These are phyloP conservation scores for Chouioia cunea DNA, from an alignment of 2,888 invertebrate genomes.

Conservation along the genomic window DNA sequence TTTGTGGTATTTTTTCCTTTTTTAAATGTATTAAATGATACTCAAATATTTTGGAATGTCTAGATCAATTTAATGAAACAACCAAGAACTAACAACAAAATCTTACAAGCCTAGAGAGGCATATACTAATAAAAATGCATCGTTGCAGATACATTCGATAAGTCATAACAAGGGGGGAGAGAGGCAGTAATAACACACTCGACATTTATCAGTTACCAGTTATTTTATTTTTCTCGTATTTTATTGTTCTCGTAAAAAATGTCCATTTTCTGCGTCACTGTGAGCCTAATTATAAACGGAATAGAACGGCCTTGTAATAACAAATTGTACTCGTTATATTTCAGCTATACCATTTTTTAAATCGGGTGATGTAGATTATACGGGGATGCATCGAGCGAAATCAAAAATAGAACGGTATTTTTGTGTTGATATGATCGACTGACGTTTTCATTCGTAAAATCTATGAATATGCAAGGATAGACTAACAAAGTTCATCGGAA, in stretches of 20 bases:
- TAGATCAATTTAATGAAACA: too few relatives aligned
- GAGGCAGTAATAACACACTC: neutral
- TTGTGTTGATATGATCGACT: too few relatives aligned
- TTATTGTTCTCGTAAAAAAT: conserved; percentile 11
- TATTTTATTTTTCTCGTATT: neutral
- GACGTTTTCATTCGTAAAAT: too few relatives aligned
- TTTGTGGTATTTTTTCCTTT: too few relatives aligned
- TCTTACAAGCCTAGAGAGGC: too few relatives aligned
- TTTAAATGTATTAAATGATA: too few relatives aligned
- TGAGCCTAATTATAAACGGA: conserved; percentile 7
- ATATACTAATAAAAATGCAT: neutral
- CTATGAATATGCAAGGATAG: neutral
- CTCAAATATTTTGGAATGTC: too few relatives aligned
- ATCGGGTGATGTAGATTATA: neutral
- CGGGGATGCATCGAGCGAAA: conserved; percentile 4
- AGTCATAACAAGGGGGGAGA: neutral
- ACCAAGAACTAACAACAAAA: too few relatives aligned
- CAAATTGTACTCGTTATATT: neutral
- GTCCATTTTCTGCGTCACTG: neutral
- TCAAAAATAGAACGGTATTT: neutral
- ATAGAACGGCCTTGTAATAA: too few relatives aligned
- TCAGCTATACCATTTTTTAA: neutral
- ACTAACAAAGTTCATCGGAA: neutral
- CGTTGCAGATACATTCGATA: neutral
- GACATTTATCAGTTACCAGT: too few relatives aligned